These are phyloP conservation scores for Diaprepes abbreviatus DNA, from an alignment of 2,888 invertebrate species.

Conservation along the genomic window DNA sequence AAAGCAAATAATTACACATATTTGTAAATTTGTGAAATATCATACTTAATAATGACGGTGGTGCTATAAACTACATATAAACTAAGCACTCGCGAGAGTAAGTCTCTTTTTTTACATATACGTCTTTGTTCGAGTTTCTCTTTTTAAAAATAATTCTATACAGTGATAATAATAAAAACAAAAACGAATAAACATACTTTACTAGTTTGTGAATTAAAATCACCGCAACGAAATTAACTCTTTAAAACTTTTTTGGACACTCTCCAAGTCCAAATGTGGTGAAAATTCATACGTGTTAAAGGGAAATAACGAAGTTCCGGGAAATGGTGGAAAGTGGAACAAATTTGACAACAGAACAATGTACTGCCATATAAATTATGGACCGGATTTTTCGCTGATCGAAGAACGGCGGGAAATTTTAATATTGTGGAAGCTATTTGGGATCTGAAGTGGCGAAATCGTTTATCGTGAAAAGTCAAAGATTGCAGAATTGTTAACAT, in stretches of 20 bases:
- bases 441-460: neutral
- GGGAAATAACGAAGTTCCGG: slow-evolving; percentile 25
- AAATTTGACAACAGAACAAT: slow-evolving; percentile 30
- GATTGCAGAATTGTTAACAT: neutral
- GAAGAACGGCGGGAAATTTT: slow-evolving; percentile 15
- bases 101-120: no score
- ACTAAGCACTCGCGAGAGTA: no score
- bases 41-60: no score
- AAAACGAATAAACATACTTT: no score
- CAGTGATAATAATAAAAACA: no score
- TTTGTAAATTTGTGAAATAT: no score
- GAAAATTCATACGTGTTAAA: slow-evolving; percentile 24
- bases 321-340: slow-evolving; percentile 18
- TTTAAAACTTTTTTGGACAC: slow-evolving; percentile 2
- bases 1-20: no score
- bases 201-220: neutral
- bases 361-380: slow-evolving; percentile 25
- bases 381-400: slow-evolving; percentile 19
- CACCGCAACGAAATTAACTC: slow-evolving; percentile 6
- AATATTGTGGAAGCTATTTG: slow-evolving; percentile 15
- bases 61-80: no score
- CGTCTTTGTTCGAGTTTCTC: no score
- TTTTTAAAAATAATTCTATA: no score
- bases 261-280: slow-evolving; percentile 15
- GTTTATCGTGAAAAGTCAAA: neutral